Evolutionary conservation across 2,797 vertebrate species (phyloP).

Genomic region (Pelochelys cantorii): DNA sequence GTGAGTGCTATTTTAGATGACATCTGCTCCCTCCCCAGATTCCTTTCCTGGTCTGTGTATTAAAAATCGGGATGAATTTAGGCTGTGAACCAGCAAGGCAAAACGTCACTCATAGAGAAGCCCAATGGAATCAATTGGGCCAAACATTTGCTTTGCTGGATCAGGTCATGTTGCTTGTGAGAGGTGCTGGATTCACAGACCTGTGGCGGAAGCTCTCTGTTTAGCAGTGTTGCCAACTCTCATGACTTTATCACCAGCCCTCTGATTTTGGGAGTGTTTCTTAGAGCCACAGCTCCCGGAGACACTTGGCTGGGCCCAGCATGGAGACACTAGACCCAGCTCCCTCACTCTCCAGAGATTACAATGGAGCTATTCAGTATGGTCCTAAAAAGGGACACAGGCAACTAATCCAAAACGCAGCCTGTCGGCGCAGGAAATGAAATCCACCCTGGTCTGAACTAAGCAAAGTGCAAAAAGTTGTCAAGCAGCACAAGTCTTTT

Average conservation of each 20-base stretch:
- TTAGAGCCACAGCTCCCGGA: not conserved
- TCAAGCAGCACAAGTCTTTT: not conserved
- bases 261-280: not conserved
- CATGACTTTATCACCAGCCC: not conserved
- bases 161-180: not conserved
- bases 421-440: not conserved
- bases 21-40: not conserved
- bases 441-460: not conserved
- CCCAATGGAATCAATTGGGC: not conserved
- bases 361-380: not conserved
- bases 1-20: not conserved
- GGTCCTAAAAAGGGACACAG: not conserved
- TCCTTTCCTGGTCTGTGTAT: not conserved
- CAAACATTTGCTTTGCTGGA: not conserved
- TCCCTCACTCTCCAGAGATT: not conserved
- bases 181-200: not conserved
- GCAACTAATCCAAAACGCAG: not conserved
- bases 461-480: not conserved
- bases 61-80: not conserved
- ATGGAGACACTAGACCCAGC: not conserved
- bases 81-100: not conserved
- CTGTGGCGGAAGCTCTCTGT: not conserved
- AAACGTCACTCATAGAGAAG: not conserved
- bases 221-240: not conserved
- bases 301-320: not conserved